Evolutionary conservation across 1,140 invertebrate genomes (phyloP).

Genomic region (Brachionus paranguensis): DNA sequence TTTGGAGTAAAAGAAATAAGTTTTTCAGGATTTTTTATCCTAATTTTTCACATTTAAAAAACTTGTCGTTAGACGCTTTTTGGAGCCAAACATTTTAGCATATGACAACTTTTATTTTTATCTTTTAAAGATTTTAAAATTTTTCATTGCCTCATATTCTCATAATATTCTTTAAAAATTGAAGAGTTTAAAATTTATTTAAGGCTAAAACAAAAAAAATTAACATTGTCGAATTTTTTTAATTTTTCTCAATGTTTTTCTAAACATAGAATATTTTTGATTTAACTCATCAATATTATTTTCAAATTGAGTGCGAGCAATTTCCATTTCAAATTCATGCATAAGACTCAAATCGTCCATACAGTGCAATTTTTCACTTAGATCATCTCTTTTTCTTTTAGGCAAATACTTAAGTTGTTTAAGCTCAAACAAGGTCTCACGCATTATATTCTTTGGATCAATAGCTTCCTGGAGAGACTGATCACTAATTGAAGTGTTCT

Average conservation of each 20-base stretch:
- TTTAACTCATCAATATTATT: not conserved
- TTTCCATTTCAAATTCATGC: slow-evolving; percentile 7
- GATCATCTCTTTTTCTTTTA: not conserved
- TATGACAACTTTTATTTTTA: too few relatives aligned
- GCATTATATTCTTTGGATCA: not conserved
- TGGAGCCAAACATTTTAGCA: too few relatives aligned
- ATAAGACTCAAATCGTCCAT: not conserved
- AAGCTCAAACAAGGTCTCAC: not conserved
- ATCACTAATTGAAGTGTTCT: not conserved
- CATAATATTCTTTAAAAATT: not conserved
- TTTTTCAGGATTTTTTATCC: too few relatives aligned
- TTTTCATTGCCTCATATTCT: too few relatives aligned
- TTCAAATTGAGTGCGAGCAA: not conserved
- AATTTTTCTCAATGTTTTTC: not conserved
- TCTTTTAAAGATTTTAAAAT: too few relatives aligned
- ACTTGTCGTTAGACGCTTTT: too few relatives aligned
- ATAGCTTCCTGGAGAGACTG: not conserved
- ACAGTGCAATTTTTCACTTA: not conserved
- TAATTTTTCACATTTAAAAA: too few relatives aligned
- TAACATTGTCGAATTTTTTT: not conserved
- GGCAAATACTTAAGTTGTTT: not conserved
- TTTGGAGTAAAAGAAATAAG: too few relatives aligned
- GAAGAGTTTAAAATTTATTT: not conserved
- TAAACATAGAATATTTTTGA: not conserved
- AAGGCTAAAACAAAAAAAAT: not conserved